Conservation (phyloP, 2,888 invertebrate species). For the Operophtera brumata region DNA sequence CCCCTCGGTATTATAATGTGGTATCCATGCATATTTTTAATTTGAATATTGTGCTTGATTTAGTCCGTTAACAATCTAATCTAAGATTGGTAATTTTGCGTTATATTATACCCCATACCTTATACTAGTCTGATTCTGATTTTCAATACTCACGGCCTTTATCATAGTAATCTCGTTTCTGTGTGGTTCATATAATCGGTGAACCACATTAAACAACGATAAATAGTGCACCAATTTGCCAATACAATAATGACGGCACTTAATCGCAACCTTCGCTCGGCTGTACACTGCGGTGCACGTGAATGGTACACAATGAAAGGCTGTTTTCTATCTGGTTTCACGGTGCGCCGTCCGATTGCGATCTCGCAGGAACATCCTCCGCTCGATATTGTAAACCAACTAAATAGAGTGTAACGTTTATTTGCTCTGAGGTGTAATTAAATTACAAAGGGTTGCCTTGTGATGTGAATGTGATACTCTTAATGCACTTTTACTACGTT, state of each 20-base stretch:
- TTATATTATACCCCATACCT: no score
- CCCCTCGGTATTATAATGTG: no score
- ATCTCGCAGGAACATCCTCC: constrained; percentile 35
- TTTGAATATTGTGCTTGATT: no score
- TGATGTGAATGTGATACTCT: not conserved
- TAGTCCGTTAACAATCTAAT: no score
- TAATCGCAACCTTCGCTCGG: constrained; percentile 26
- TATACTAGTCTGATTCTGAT: no score
- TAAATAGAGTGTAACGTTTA: constrained; percentile 48
- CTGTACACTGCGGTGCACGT: constrained; percentile 26
- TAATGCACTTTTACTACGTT: constrained; percentile 1
- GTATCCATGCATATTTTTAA: no score
- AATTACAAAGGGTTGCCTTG: constrained; percentile 27
- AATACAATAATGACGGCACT: constrained; percentile 23
- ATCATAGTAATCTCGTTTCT: no score
- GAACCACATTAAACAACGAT: not conserved
- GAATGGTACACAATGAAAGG: constrained; percentile 31
- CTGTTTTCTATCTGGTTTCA: constrained; percentile 35
- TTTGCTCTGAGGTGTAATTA: constrained; percentile 32
- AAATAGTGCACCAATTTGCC: constrained; percentile 24
- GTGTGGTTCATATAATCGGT: not conserved
- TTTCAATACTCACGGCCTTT: no score
- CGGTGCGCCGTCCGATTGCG: constrained; percentile 25
- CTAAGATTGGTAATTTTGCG: no score
- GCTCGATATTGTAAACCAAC: constrained; percentile 38